Evolutionary conservation across 2,888 invertebrate genomes (phyloP), one percentile per base, ranked within the genome.

Genomic region (Apamea sordens): DNA sequence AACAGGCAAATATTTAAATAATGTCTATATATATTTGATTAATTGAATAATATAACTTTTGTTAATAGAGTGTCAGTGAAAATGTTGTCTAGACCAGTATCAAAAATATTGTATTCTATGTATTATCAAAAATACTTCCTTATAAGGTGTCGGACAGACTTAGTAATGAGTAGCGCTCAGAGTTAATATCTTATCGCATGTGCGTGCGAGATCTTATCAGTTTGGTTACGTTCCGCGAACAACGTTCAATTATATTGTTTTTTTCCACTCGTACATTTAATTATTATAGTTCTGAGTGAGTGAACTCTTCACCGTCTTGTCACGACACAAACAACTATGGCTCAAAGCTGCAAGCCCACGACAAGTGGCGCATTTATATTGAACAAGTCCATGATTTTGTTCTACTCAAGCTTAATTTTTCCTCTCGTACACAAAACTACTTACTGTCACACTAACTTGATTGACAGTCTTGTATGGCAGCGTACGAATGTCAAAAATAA

Each of bases 181-280:
- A 53, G 56, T 87, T 74, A 71, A 77, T 74, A 79, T 77, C 36
- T 73, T 75, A 82, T 65, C 67, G 69, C 44, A 73, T 76, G 76
- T 84, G 86, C 80, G 83, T 78, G 83, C 65, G 64, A 80, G 86
- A 86, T 83, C 41, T 77, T 82, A 80, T 83, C 80, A 32, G 47
- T 53, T 32, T 28, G 53, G 41, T 24, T 53, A 50, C 59, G 61
- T 80, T 79, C 76, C 63, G 59, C 68, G 76, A 76, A 74, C 44
- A 64, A 77, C 28, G 80, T 71, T 73, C 77, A 69, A 79, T 56
- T 71, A 69, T 41, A 69, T 75, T 50, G 83, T 76, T 84, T 80
- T 85, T 89, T 88, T 84, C 85, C 83, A 79, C 65, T 75, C 64
- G 44, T 50, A 63, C 47, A 65, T 76, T 78, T 79, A 80, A 85